A percentile compares a stretch with the other conserved stretches of the same genome.
These are phyloP conservation scores for Sarcoramphus papa DNA, from an alignment of 2,797 vertebrate genomes.

Conservation along the genomic window DNA sequence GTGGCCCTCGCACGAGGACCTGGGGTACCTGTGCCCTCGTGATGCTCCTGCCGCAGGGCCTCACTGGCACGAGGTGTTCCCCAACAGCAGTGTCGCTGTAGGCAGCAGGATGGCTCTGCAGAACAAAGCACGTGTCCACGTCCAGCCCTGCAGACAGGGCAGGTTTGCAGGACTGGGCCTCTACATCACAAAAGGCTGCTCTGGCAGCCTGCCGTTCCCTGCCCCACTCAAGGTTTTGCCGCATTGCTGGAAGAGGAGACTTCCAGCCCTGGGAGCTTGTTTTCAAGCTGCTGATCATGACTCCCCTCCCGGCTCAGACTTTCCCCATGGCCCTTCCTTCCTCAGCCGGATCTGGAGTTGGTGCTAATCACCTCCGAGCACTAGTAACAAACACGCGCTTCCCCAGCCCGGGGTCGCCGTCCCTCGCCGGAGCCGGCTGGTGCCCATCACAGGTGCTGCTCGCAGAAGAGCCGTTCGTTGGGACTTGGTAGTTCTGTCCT, in stretches of 20 bases:
- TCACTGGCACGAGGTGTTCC: rapidly evolving
- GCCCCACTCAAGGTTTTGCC: rapidly evolving
- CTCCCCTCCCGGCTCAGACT: neutral
- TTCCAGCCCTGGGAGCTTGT: neutral
- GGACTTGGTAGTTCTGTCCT: rapidly evolving
- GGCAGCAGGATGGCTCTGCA: neutral
- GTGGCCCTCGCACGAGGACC: neutral
- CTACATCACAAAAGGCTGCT: rapidly evolving
- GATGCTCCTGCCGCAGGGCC: neutral
- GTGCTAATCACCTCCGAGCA: neutral
- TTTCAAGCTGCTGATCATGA: neutral
- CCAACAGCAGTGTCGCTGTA: neutral
- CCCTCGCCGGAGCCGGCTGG: rapidly evolving
- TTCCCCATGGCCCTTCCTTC: neutral
- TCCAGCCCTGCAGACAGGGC: neutral
- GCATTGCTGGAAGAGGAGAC: neutral
- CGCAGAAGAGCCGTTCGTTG: rapidly evolving
- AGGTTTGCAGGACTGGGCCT: too few relatives aligned
- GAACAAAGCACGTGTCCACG: neutral
- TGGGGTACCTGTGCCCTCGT: rapidly evolving
- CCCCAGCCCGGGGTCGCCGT: rapidly evolving
- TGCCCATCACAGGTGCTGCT: neutral
- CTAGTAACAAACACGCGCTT: too few relatives aligned
- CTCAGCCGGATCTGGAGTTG: neutral
- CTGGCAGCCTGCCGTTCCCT: neutral